Percentiles rank a stretch among this genome's conserved stretches.
Evolutionary conservation across 2,888 invertebrate species (phyloP).

Genomic region (Tineola bisselliella): DNA sequence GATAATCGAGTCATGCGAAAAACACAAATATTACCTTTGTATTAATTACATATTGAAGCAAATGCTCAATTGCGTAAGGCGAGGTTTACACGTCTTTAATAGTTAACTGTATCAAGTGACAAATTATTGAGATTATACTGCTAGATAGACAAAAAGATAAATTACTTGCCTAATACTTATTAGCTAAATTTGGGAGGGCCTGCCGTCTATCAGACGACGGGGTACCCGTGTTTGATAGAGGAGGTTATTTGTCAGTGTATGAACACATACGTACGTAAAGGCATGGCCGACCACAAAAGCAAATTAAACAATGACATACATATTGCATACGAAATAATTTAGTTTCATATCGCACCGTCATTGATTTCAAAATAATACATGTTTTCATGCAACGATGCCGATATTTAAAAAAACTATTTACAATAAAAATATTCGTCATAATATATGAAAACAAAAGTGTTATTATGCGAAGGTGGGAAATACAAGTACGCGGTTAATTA

Average conservation of each 20-base stretch:
- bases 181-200: neutral
- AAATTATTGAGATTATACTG: neutral
- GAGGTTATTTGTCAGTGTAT: slow-evolving; percentile 27
- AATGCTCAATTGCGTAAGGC: neutral
- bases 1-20: slow-evolving; percentile 38
- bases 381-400: too few species aligned
- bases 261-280: slow-evolving; percentile 34
- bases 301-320: neutral
- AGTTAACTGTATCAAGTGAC: neutral
- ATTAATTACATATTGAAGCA: slow-evolving; percentile 30
- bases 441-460: neutral
- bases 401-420: neutral
- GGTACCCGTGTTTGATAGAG: slow-evolving; percentile 14
- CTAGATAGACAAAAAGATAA: neutral
- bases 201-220: neutral
- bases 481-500: neutral
- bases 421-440: neutral
- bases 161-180: neutral
- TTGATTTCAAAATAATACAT: neutral
- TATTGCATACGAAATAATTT: neutral
- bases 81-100: neutral
- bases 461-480: neutral
- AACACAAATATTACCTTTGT: slow-evolving; percentile 46
- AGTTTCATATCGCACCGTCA: neutral
- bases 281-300: slow-evolving; percentile 17